phyloP scores from a whole-genome alignment of 2,888 invertebrate genomes.

The Chrysina gloriosa region DNA sequence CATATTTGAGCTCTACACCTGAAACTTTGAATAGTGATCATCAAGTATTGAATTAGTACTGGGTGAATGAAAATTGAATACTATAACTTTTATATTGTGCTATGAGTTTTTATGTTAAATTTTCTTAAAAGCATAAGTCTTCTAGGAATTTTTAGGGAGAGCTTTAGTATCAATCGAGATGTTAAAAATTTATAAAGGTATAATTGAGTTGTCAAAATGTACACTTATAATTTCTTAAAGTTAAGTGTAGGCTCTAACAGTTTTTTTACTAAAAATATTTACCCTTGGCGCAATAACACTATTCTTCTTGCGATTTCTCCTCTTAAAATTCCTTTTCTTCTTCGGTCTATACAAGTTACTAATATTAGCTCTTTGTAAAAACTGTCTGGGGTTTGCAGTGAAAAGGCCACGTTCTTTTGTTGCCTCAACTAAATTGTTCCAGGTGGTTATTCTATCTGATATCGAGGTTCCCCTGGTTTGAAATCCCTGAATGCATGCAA shows the following conservation, averaged over 20 bases:
- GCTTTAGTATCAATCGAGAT: too few relatives aligned
- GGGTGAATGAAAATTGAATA: too few relatives aligned
- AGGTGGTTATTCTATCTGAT: slow-evolving; percentile 82
- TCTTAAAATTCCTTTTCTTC: slow-evolving; percentile 39
- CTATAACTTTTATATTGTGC: too few relatives aligned
- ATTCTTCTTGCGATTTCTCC: slow-evolving; percentile 47
- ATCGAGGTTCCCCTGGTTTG: slow-evolving; percentile 90
- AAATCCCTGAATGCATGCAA: slow-evolving; percentile 75
- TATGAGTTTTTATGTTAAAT: too few relatives aligned
- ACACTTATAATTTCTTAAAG: too few relatives aligned
- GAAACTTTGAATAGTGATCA: too few relatives aligned
- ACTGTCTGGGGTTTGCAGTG: slow-evolving; percentile 78
- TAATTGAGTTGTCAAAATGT: too few relatives aligned
- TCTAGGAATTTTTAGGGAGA: too few relatives aligned
- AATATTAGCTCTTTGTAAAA: slow-evolving; percentile 57
- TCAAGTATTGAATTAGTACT: too few relatives aligned
- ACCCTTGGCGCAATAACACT: slow-evolving; percentile 15
- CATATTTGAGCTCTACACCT: too few relatives aligned
- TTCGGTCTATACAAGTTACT: slow-evolving; percentile 13
- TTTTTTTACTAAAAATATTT: slow-evolving; percentile 8
- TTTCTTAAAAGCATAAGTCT: too few relatives aligned
- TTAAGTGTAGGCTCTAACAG: too few relatives aligned
- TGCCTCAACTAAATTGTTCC: slow-evolving; percentile 85
- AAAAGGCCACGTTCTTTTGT: slow-evolving; percentile 77
- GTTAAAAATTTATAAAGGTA: not conserved